Base-by-base conservation (phyloP, 2,113 vertebrate genomes). In the Zapus hudsonius region DNA sequence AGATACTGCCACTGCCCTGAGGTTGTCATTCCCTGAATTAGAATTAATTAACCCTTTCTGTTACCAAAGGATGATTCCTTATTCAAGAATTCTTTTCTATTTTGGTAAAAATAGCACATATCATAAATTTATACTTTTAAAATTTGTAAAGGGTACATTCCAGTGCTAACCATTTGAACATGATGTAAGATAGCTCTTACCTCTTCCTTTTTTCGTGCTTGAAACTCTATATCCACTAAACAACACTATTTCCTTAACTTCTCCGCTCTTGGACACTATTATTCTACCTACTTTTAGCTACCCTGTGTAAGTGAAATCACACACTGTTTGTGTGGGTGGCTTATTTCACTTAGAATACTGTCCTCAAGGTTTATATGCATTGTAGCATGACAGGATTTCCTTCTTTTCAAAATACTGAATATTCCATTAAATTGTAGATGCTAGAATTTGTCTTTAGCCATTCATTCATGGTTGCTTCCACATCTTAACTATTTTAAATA, bases 341-440 rank as follows among this genome's bases (percentile, higher is more conserved):
- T 92, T 80, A 47, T 92, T 92, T 94, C 16, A 72, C 38, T 75
- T 84, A 52, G 36, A 33, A 36, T 38, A 73, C 13, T 38, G 72
- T 64, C 66, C 25, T 87, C 61, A 27, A 29, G 31, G 29, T 80
- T 42, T 66, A 52, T 83, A 55, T 52, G 40, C 42, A 27, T 27
- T 66, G 31, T 36, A 22, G 23, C 55, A 13, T 27, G n/a, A n/a
- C 15, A 90, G n/a, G 19, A 59, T 76, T 92, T 85, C 4, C 44
- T 57, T 89, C 23, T 82, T 87, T 76, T 91, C 42, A 42, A 47
- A 78, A 88, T 64, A 1, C 15, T 63, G 74, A n/a, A 33, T 40
- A 17, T 86, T 40, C 20, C 11, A 13, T 5, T 55, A 4, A 10
- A 57, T 29, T n/a, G 15, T 38, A 42, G 22, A 17, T 25, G 10